A percentile compares a stretch with the other conserved stretches of the same genome.
Conservation (phyloP, 2,888 invertebrate species). For the Acrobasis suavella region DNA sequence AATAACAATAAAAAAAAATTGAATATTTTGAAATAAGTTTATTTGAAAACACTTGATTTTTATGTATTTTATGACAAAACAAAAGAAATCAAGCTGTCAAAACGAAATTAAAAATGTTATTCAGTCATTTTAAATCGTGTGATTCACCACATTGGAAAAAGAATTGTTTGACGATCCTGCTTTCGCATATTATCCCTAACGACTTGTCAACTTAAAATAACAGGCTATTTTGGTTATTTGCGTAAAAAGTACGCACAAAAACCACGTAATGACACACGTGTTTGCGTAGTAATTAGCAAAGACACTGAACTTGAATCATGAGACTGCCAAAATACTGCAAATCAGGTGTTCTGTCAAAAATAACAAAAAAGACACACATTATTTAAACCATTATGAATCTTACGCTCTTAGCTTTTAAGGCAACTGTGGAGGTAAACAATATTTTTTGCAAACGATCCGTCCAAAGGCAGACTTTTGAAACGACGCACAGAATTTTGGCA, state of each 20-base stretch:
- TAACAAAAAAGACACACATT: slow-evolving; percentile 19
- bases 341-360: slow-evolving; percentile 37
- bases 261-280: slow-evolving; percentile 50
- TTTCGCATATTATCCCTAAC: not conserved
- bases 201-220: slow-evolving; percentile 15
- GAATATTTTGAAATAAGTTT: too few species aligned
- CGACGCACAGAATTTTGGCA: slow-evolving; percentile 49
- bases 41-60: not conserved
- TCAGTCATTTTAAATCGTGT: not conserved
- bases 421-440: slow-evolving; percentile 17
- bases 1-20: too few species aligned
- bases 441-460: slow-evolving; percentile 37
- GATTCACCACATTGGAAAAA: not conserved
- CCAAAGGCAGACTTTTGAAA: slow-evolving; percentile 33
- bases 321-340: slow-evolving; percentile 45
- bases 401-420: slow-evolving; percentile 30
- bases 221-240: slow-evolving; percentile 4
- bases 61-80: not conserved
- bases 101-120: not conserved
- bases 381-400: slow-evolving; percentile 29
- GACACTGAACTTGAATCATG: slow-evolving; percentile 72
- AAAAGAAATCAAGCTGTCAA: not conserved
- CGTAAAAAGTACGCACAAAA: slow-evolving; percentile 13
- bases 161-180: not conserved
- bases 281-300: slow-evolving; percentile 56